These are phyloP conservation scores for Ochropleura leucogaster DNA, from an alignment of 2,888 invertebrate species.

Conservation along the genomic window DNA sequence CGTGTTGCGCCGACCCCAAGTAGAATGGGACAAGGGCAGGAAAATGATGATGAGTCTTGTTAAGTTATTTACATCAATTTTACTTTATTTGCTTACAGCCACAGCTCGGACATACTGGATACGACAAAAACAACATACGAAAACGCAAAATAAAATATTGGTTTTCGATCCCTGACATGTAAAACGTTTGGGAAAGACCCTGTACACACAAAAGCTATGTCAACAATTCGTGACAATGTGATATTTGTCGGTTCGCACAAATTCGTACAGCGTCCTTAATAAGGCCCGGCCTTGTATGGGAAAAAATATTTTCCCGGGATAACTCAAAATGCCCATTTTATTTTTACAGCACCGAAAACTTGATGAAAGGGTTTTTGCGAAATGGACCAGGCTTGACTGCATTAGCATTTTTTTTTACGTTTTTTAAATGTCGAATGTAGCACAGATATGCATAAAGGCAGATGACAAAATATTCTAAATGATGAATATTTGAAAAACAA, in stretches of 20 bases:
- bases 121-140: constrained; percentile 3
- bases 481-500: neutral
- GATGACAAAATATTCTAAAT: no score
- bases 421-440: neutral
- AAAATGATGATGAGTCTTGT: no score
- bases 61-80: neutral
- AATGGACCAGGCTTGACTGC: neutral
- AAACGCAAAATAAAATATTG: constrained; percentile 27
- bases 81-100: neutral
- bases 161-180: constrained; percentile 31
- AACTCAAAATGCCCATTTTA: constrained; percentile 19
- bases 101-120: neutral
- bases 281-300: constrained; percentile 1
- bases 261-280: constrained; percentile 58
- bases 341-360: constrained; percentile 8
- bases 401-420: neutral
- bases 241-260: constrained; percentile 59
- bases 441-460: no score
- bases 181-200: constrained; percentile 36
- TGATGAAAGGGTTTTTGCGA: constrained; percentile 9
- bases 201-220: constrained; percentile 47
- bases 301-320: constrained; percentile 10
- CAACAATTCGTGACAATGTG: constrained; percentile 57
- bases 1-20: no score
- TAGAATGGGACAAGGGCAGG: no score